These are phyloP conservation scores for Sebastes hubbsi DNA, from an alignment of 2,797 vertebrate species.

Conservation along the genomic window DNA sequence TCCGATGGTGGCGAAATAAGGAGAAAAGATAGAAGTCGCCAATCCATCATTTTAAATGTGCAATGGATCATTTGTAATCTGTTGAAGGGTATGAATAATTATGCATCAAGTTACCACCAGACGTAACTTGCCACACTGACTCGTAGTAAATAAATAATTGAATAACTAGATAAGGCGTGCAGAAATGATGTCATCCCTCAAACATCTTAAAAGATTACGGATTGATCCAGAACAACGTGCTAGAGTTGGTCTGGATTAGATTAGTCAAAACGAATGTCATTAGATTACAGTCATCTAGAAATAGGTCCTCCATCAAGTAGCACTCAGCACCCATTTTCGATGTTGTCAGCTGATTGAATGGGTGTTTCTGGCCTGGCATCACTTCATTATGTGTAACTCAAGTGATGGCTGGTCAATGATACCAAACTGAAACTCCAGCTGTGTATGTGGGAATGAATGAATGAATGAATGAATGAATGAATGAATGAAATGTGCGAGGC, in stretches of 20 bases:
- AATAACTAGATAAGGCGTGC: conserved; percentile 15
- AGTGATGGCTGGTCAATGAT: background rate
- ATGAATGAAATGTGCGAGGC: background rate
- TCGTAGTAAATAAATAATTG: conserved; percentile 22
- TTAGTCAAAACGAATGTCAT: background rate
- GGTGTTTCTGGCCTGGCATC: background rate
- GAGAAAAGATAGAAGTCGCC: conserved; percentile 51
- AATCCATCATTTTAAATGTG: conserved; percentile 71
- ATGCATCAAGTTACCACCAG: conserved; percentile 48
- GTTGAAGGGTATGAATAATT: conserved; percentile 66
- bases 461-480: background rate
- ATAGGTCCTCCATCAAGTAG: background rate
- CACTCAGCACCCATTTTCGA: background rate
- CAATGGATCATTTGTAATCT: conserved; percentile 68
- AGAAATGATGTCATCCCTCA: background rate
- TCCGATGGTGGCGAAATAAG: conserved; percentile 44
- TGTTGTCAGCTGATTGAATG: no score
- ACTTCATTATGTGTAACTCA: conserved; percentile 9
- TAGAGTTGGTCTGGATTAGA: background rate
- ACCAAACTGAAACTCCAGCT: conserved; percentile 23
- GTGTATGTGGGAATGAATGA: conserved; percentile 9
- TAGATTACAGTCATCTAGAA: background rate
- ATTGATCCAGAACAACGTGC: background rate
- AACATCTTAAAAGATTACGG: background rate
- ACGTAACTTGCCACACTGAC: conserved; percentile 33